Base-by-base conservation (phyloP, 2,113 vertebrate species). In the Laticauda laticaudata region DNA sequence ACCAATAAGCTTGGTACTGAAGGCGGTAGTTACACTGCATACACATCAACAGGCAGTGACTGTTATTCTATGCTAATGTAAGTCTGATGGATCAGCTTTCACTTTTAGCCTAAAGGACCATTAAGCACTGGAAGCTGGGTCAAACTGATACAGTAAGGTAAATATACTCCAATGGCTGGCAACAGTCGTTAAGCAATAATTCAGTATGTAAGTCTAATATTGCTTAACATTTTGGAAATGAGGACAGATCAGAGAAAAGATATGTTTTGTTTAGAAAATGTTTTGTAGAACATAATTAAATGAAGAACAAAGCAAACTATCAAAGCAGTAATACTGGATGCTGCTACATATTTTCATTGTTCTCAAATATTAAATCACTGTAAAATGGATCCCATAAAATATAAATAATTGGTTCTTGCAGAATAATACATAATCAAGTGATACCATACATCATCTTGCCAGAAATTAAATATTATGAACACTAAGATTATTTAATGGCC, bases 71-170 rank as follows among this genome's bases (percentile, higher is more conserved):
- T 98, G 98, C 98, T 99, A 99, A 99, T 99, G 98, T 97, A 98
- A 98, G 98, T 97, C 98, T 99, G 98, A 99, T 99, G 98, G 98
- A 99, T 98, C 97, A 98, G 98, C 98, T 98, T 98, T 98, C 98
- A 95, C 97, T 98, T 98, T 98, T 98, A 98, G 98, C 98, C 98
- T 98, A 95, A 97, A 98, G 98, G 98, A 99, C 98, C 98, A 99
- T 99, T 99, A 99, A 98, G 97, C 97, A 96, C 95, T 97, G 96
- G 97, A 98, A 97, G 97, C 98, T 98, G 96, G 97, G 98, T 98
- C 98, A 98, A 97, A 97, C 97, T 98, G 98, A 98, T 98, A 98
- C 94, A 98, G 98, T 94, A 93, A 96, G 93, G 97, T 97, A 98
- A 97, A 97, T 95, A 56, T 86, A 97, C 92, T 96, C 96, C 95